phyloP scores from a whole-genome alignment of 2,797 vertebrate genomes.

The Platyrinchus mystaceus region DNA sequence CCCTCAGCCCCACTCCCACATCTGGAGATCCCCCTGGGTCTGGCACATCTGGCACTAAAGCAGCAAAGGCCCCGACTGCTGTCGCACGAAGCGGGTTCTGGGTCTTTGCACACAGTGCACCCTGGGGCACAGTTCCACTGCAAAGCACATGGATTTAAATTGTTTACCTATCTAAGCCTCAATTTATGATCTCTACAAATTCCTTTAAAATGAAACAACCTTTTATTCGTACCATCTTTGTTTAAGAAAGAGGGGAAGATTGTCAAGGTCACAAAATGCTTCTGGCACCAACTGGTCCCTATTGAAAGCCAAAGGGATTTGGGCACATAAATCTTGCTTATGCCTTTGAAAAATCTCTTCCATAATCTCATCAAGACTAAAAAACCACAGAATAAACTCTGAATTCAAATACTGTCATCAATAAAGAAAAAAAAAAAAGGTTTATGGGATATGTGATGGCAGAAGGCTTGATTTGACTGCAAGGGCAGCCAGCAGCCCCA shows the following conservation, averaged over 20 bases:
- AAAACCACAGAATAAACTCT: background rate
- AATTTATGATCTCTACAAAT: background rate
- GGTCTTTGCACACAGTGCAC: background rate
- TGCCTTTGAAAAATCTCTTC: constrained; percentile 12
- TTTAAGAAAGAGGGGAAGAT: background rate
- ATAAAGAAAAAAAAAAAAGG: background rate
- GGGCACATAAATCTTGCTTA: background rate
- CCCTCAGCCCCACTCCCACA: background rate
- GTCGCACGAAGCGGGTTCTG: background rate
- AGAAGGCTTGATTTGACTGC: background rate
- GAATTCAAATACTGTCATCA: background rate
- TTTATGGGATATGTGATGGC: background rate
- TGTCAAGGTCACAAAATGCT: background rate
- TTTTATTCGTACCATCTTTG: background rate
- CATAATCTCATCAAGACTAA: background rate
- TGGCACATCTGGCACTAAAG: background rate
- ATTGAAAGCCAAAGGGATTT: background rate
- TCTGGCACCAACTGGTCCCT: background rate
- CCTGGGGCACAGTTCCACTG: background rate
- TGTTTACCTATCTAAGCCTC: background rate
- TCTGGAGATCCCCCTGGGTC: background rate
- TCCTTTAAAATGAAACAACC: background rate
- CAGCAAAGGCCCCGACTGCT: background rate
- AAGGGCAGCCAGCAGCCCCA: background rate
- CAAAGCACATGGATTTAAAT: background rate